Evolutionary conservation across 2,888 invertebrate genomes (phyloP), one percentile per base, ranked within the genome.

Genomic region (Hipparchia semele): DNA sequence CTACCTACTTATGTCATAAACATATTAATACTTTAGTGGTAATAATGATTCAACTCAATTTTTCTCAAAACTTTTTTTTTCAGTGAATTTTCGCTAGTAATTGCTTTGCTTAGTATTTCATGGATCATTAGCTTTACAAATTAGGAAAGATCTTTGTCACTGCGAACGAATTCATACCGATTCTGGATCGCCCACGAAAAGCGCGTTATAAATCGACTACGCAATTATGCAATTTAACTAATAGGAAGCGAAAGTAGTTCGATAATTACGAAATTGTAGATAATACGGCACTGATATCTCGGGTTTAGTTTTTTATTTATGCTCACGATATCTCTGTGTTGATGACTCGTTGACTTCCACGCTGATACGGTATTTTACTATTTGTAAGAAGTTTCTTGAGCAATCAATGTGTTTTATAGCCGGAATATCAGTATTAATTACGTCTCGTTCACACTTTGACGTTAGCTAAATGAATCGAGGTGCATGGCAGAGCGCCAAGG

Each of bases 181-280:
- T 81, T 83, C 91, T 84, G 86, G 91, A 90, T 88, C 91, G 92
- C 91, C 92, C 90, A 92, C 86, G 75, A 76, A 75, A 77, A 72
- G 73, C 71, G 81, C 84, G 87, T 89, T 87, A 87, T 88, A 90
- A 91, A 90, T 87, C 84, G 78, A 86, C 86, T 86, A 86, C 85
- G 86, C 86, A 83, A 84, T 89, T 88, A 88, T 87, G 84, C 87
- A 90, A 90, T 86, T 82, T 79, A 59, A 77, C 73, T 69, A 58
- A 76, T 73, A 74, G 70, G 58, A 73, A 77, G 75, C 70, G 74
- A 77, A 78, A 77, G 78, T 79, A 75, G 75, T 71, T 61, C 65
- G 58, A 71, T 72, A 73, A 74, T 78, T 76, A 72, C 71, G 75
- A 73, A 76, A 77, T 73, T 56, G 39, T 45, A n/a, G 70, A 73